Percentiles rank a stretch among this genome's conserved stretches.
Conservation (phyloP, 2,888 invertebrate species). For the Brachynemurus nebulosus region DNA sequence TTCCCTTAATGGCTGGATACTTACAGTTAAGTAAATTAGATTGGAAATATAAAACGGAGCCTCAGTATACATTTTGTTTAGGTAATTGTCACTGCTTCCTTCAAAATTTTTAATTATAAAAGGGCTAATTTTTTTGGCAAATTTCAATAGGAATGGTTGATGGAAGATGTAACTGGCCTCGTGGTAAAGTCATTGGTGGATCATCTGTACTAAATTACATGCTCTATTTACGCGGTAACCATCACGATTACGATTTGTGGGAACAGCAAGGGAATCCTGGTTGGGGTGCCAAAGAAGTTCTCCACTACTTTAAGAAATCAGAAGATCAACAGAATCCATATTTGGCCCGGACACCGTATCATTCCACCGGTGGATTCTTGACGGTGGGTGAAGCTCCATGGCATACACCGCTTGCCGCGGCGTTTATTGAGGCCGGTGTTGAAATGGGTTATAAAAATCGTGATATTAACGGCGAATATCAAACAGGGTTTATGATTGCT, state of each 20-base stretch:
- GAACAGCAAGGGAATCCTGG: constrained; percentile 74
- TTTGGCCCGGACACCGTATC: constrained; percentile 62
- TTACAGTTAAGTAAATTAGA: constrained; percentile 75
- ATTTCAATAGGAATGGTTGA: constrained; percentile 48
- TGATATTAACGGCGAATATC: constrained; percentile 75
- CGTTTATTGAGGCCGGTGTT: constrained; percentile 69
- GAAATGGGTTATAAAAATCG: constrained; percentile 76
- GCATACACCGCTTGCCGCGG: constrained; percentile 67
- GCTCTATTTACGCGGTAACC: constrained; percentile 81
- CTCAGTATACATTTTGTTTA: constrained; percentile 65
- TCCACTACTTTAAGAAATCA: constrained; percentile 80
- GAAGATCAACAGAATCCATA: constrained; percentile 84
- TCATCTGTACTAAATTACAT: constrained; percentile 83
- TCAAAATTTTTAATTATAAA: constrained; percentile 4
- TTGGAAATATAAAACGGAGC: constrained; percentile 89
- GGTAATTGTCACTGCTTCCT: constrained; percentile 41
- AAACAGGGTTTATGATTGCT: constrained; percentile 80
- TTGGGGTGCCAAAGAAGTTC: constrained; percentile 69
- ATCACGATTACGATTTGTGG: constrained; percentile 82
- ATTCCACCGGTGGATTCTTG: constrained; percentile 65
- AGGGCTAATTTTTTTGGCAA: background rate
- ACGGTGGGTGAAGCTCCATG: constrained; percentile 79
- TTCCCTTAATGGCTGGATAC: constrained; percentile 75
- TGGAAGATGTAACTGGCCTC: constrained; percentile 77
- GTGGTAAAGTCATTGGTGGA: constrained; percentile 86